A percentile compares a stretch with the other conserved stretches of the same genome.
Evolutionary conservation across 2,113 vertebrate species (phyloP).

Genomic region (Pantherophis guttatus): DNA sequence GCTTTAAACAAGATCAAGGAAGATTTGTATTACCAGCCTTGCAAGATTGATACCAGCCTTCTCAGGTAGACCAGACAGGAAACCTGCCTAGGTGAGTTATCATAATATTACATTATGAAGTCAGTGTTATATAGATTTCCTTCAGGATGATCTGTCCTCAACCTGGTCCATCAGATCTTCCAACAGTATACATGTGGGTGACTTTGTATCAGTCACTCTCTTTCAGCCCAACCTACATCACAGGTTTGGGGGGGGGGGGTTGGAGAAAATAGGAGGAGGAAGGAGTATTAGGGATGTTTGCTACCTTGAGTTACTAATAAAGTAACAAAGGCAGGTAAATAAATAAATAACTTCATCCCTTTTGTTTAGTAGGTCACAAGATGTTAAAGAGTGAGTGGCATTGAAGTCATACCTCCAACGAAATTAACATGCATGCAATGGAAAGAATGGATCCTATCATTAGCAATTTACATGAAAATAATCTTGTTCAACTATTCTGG

Average conservation of each 20-base stretch:
- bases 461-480: background rate
- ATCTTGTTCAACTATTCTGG: background rate
- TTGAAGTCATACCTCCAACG: background rate
- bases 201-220: background rate
- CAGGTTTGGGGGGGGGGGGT: too few species aligned
- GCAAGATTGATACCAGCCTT: too few species aligned
- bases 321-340: background rate
- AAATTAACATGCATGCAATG: background rate
- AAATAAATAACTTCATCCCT: background rate
- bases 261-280: background rate
- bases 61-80: too few species aligned
- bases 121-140: too few species aligned
- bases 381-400: background rate
- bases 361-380: background rate
- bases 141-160: too few species aligned
- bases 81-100: too few species aligned
- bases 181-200: background rate
- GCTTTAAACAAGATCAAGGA: too few species aligned
- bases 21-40: too few species aligned
- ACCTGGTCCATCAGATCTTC: too few species aligned
- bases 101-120: too few species aligned
- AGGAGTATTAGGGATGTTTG: background rate
- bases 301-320: background rate
- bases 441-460: conserved; percentile 3
- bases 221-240: too few species aligned